phyloP scores from a whole-genome alignment of 2,113 vertebrate genomes.

The Gasterosteus aculeatus region DNA sequence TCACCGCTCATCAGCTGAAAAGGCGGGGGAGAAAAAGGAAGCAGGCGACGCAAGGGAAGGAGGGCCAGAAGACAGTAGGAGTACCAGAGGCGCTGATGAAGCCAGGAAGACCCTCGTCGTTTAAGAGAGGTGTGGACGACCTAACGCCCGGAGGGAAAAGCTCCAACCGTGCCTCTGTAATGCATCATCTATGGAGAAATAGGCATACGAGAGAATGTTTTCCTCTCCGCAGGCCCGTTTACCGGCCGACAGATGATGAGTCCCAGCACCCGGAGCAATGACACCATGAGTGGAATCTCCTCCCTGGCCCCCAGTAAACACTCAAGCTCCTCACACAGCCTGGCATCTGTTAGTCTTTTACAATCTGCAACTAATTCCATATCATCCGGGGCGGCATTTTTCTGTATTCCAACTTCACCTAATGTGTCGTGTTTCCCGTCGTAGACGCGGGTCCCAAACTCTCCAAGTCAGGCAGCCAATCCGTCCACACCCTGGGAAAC shows the following conservation, averaged over 20 bases:
- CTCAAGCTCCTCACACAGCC: conserved; percentile 93
- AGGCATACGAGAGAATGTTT: background rate
- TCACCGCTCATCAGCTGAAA: conserved; percentile 96
- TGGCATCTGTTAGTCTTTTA: conserved; percentile 87
- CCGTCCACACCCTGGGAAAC: conserved; percentile 85
- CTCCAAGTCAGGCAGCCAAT: conserved; percentile 84
- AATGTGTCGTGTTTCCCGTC: conserved; percentile 10
- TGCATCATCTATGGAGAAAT: background rate
- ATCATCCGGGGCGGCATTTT: background rate
- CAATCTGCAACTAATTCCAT: background rate
- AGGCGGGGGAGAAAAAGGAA: conserved; percentile 91
- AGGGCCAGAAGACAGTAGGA: conserved; percentile 79
- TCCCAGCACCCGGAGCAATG: conserved; percentile 93
- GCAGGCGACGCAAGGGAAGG: conserved; percentile 80
- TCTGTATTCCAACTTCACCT: background rate
- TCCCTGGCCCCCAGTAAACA: conserved; percentile 95
- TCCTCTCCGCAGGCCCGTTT: conserved; percentile 63
- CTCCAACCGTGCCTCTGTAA: no score
- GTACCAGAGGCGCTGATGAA: conserved; percentile 86
- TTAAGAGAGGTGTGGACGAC: conserved; percentile 86
- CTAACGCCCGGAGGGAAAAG: no score
- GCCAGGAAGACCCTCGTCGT: conserved; percentile 83
- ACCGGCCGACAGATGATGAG: conserved; percentile 89
- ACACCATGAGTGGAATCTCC: conserved; percentile 94
- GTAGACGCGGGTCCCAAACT: conserved; percentile 77